Base-by-base conservation (phyloP, 2,797 vertebrate genomes). In the Cottoperca gobio region DNA sequence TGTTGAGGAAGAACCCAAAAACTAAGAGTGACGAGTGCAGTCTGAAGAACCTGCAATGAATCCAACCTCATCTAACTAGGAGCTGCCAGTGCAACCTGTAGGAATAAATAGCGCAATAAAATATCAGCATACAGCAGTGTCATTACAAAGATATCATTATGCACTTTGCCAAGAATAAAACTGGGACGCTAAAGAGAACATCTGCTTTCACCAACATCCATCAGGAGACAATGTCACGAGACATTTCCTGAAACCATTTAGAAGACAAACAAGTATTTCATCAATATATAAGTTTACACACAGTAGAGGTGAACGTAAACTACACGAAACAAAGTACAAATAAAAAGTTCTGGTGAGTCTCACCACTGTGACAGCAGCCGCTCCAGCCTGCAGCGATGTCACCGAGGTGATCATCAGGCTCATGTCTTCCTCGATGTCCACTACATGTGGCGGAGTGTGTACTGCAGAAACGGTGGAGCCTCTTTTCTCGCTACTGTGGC, bases 381-480 rank as follows among this genome's bases (percentile, higher is more conserved):
- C 91, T 86, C 92, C 88, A 80, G 93, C 96, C 91, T 98, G 97
- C 88, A 99, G 94, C 12, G 98, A 99, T 0, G 97, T 99, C 89
- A 99, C 98, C 48, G 97, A 97, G 77, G 97, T 99, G 87, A 99
- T 99, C 96, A 97, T 97, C 92, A 99, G 94, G 94, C 96, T 97
- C 95, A 98, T 96, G 93, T 98, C 97, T 28, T 59, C 66, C 70
- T 86, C 80, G 16, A 4, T 54, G 3, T 92, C 91, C 4, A 4
- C 79, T 1, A 73, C 16, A 59, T 86, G 82, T 2, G 81, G 33
- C 0, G 83, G 72, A 17, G 67, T 66, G 4, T 74, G 73, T 2
- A 2, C 65, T 17, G 81, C 76, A 87, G 92, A 91, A 40, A 54
- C 89, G 55, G 59, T 0, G 10, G 58, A 6, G 79, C 33, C 46